Conservation (phyloP, 1,140 invertebrate species). For the Asobara japonica region DNA sequence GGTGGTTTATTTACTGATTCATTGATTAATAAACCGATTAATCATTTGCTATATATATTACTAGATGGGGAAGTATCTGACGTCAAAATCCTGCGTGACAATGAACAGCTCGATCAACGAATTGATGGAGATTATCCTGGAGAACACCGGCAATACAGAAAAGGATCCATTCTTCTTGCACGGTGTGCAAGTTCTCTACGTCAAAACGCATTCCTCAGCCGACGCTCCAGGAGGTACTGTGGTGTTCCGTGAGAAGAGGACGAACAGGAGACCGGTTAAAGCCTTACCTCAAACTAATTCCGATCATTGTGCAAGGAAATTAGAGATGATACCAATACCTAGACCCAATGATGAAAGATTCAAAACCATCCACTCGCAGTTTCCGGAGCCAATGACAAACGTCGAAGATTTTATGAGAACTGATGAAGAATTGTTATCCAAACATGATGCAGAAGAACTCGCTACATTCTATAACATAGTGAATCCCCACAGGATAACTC, state of each 20-base stretch:
- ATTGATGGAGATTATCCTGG: slow-evolving; percentile 49
- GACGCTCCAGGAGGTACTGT: slow-evolving; percentile 46
- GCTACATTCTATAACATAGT: slow-evolving; percentile 49
- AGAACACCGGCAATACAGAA: slow-evolving; percentile 52
- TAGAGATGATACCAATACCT: slow-evolving; percentile 43
- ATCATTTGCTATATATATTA: too few relatives aligned
- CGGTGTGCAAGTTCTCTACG: slow-evolving; percentile 52
- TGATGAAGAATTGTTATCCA: slow-evolving; percentile 36
- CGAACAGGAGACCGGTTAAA: slow-evolving; percentile 46
- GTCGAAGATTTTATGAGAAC: slow-evolving; percentile 45
- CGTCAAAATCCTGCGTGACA: slow-evolving; percentile 47
- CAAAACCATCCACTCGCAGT: slow-evolving; percentile 42
- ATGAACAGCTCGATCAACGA: slow-evolving; percentile 59
- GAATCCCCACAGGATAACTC: slow-evolving; percentile 47
- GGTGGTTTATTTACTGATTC: too few relatives aligned
- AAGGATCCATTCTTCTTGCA: slow-evolving; percentile 58
- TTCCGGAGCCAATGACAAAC: slow-evolving; percentile 50
- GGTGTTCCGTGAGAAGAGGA: slow-evolving; percentile 54
- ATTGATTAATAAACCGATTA: too few relatives aligned
- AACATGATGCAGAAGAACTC: slow-evolving; percentile 24
- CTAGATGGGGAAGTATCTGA: slow-evolving; percentile 42
- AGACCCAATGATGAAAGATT: slow-evolving; percentile 30
- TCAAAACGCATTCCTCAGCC: slow-evolving; percentile 45
- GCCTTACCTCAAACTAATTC: background rate
- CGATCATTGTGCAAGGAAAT: slow-evolving; percentile 22